Base-by-base conservation (phyloP, 2,797 vertebrate species). In the Champsocephalus gunnari region DNA sequence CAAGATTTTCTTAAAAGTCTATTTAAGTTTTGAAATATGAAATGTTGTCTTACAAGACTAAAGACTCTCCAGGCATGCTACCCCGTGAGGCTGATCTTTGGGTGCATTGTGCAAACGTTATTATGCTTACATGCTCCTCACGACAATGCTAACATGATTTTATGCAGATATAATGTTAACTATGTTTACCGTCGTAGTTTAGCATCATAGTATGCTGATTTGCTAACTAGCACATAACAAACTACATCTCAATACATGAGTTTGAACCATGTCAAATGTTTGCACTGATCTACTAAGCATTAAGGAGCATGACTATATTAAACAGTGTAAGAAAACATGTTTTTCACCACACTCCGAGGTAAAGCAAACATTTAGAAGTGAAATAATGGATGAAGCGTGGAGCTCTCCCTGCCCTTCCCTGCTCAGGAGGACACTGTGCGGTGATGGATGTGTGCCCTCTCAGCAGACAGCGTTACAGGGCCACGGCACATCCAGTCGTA, bases 401-500 rank as follows among this genome's bases (percentile, higher is more conserved):
- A 14, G 62, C 44, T 58, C 3, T 19, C 24, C 11, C 53, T 50
- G 61, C 47, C 50, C 55, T 59, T 61, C 49, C 81, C 69, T 12
- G 55, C 16, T 66, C 50, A 63, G 77, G 73, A 77, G 79, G 75
- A 78, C 60, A 62, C 7, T 3, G 14, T 59, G 58, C 13, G 14
- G 47, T 82, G 85, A 88, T 73, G 81, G 85, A 88, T 80, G 51
- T 62, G 13, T 69, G 78, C 61, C 70, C 81, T 70, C 64, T 65
- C 72, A 65, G 71, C 51, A 19, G 60, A 73, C 24, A 67, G 59
- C 7, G 45, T 57, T 61, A 66, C 64, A 51, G 41, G 68, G 69
- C 63, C 80, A 32, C 21, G 80, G 89, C 73, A 89, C 79, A 80
- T 73, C 71, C 76, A 44, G 77, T 66, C 73, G 62, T 83, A 88